Conservation (phyloP, 92 coral and sea anemone species). For the Isaurus tuberculatus region DNA sequence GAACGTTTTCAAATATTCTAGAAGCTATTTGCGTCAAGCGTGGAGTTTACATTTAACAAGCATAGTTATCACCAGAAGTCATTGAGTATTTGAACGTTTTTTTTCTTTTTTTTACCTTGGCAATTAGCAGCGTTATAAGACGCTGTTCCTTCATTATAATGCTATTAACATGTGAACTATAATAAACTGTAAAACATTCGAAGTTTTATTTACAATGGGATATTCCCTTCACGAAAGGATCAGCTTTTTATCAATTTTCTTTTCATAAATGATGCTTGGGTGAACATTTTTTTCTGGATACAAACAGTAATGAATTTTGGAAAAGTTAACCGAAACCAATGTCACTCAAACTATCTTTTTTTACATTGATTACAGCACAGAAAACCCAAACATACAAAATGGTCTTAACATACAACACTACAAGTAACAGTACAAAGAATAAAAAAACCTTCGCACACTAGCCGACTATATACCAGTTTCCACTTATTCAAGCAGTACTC, state of each 20-base stretch:
- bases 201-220: conserved; percentile 47
- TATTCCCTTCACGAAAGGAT: conserved; percentile 52
- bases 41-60: no score
- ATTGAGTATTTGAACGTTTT: conserved; percentile 69
- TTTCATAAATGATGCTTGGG: conserved; percentile 38
- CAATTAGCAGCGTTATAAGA: conserved; percentile 28
- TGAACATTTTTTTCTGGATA: conserved; percentile 18
- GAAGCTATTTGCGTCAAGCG: no score
- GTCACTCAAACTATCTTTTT: conserved; percentile 19
- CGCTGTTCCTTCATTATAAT: not conserved
- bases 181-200: conserved; percentile 41
- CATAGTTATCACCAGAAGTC: no score
- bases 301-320: not conserved
- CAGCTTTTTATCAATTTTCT: conserved; percentile 12
- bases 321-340: not conserved
- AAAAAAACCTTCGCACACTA: not conserved
- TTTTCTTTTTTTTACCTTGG: conserved; percentile 48
- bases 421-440: not conserved
- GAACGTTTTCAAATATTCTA: no score
- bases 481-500: no score
- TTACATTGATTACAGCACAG: not conserved
- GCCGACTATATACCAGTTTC: no score
- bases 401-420: not conserved
- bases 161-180: conserved; percentile 30
- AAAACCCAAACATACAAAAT: not conserved